Conservation (phyloP, 1,140 invertebrate species). For the Drosophila mayri region DNA sequence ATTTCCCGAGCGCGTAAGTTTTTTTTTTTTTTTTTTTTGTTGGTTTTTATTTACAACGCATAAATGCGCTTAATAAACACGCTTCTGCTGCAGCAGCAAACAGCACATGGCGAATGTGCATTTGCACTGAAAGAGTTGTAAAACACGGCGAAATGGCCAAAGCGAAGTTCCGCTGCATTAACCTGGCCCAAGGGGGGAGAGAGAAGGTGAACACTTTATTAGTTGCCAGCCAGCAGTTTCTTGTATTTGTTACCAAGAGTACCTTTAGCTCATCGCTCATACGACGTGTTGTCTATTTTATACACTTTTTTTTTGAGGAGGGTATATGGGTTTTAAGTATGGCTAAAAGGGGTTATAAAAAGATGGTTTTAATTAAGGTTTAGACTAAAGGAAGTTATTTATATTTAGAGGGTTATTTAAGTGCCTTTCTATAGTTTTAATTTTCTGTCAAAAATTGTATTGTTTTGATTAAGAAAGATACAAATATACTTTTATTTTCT, state of each 20-base stretch:
- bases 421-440: not conserved
- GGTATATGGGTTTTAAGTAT: not conserved
- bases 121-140: conserved; percentile 59
- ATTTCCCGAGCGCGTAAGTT: conserved; percentile 58
- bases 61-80: conserved; percentile 80
- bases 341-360: no score
- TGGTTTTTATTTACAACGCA: conserved; percentile 72
- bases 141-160: conserved; percentile 61
- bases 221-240: conserved; percentile 64
- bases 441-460: not conserved
- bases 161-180: conserved; percentile 72
- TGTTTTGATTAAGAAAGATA: not conserved
- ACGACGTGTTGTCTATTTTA: conserved; percentile 62
- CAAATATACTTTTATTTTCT: not conserved
- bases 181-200: conserved; percentile 30
- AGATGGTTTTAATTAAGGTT: not conserved
- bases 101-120: conserved; percentile 51
- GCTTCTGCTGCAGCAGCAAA: conserved; percentile 45
- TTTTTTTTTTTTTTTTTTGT: not conserved
- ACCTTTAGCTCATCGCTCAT: conserved; percentile 54
- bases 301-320: not conserved
- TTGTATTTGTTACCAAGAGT: conserved; percentile 7
- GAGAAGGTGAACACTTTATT: conserved; percentile 62
- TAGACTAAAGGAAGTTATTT: not conserved
- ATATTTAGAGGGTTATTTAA: not conserved